phyloP scores from a whole-genome alignment of 2,113 vertebrate species.

The Phaetusa simplex region DNA sequence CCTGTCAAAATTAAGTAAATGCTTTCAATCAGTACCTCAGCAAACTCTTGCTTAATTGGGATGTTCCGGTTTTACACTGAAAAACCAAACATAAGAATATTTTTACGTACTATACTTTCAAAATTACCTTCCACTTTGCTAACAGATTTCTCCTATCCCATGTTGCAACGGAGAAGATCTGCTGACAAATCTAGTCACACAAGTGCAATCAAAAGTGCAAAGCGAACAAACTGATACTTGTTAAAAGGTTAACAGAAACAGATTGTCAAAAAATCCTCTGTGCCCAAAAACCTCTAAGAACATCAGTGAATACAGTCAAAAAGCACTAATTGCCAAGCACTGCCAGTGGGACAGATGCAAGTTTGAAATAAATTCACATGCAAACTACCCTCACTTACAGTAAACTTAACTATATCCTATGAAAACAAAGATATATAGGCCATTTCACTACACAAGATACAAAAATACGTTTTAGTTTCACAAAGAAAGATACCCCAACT shows the following conservation, averaged over 20 bases:
- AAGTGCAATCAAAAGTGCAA: not conserved
- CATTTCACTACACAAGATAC: not conserved
- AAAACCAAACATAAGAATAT: not conserved
- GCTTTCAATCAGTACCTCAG: not conserved
- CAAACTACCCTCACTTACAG: not conserved
- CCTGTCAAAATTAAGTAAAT: not conserved
- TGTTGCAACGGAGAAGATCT: not conserved
- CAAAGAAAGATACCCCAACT: not conserved
- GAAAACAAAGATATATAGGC: not conserved
- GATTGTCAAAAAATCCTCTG: not conserved
- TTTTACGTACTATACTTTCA: not conserved
- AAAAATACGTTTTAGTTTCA: not conserved
- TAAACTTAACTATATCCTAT: not conserved
- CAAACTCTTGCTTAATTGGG: not conserved
- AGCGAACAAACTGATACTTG: not conserved
- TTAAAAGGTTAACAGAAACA: not conserved
- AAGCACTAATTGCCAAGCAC: not conserved
- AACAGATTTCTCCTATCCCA: not conserved
- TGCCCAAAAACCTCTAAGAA: not conserved
- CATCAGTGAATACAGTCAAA: not conserved
- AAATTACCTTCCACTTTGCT: not conserved
- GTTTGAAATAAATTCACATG: not conserved
- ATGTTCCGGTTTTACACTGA: not conserved
- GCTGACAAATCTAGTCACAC: not conserved
- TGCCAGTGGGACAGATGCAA: not conserved